Percentiles rank a stretch among this genome's conserved stretches.
These are phyloP conservation scores for Ophraella communa DNA, from an alignment of 2,888 invertebrate species.

Conservation along the genomic window DNA sequence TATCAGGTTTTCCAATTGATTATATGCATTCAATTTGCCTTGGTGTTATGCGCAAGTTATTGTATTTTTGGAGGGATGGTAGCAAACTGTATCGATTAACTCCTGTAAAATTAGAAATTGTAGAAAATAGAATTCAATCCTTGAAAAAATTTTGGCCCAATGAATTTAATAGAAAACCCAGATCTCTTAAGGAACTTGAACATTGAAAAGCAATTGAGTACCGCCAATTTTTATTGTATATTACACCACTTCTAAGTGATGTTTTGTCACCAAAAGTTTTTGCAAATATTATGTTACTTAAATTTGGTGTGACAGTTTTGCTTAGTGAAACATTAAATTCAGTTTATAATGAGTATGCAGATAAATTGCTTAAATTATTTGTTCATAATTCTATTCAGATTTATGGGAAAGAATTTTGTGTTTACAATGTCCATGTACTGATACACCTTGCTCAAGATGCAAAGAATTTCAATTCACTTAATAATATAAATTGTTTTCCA, in stretches of 20 bases:
- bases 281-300: neutral
- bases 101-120: neutral
- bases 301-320: neutral
- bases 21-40: slow-evolving; percentile 14
- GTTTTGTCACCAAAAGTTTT: neutral
- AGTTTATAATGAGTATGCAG: neutral
- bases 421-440: neutral
- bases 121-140: neutral
- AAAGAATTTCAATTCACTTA: neutral
- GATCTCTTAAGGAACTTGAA: neutral
- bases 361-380: neutral
- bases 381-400: neutral
- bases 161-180: neutral
- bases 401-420: neutral
- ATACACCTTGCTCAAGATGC: neutral
- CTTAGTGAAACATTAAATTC: neutral
- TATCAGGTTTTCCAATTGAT: slow-evolving; percentile 10
- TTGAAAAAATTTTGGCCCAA: neutral
- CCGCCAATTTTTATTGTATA: neutral
- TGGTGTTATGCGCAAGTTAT: slow-evolving; percentile 10
- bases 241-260: neutral
- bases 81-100: neutral
- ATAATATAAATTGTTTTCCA: neutral
- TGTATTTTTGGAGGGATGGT: neutral
- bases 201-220: neutral